These are phyloP conservation scores for Alcedo atthis DNA, from an alignment of 2,797 vertebrate genomes.

Conservation along the genomic window DNA sequence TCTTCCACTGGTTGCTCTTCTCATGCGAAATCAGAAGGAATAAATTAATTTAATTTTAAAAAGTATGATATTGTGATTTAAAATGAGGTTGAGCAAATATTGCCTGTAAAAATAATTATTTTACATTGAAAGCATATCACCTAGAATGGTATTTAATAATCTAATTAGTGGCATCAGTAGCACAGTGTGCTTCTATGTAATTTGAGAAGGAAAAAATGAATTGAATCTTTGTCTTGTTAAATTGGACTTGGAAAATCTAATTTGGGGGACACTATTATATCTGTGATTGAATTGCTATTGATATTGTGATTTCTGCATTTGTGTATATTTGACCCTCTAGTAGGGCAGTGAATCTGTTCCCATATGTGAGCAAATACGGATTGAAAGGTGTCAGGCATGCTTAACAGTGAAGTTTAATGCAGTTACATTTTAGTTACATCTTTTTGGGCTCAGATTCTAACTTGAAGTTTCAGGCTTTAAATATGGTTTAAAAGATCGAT, in stretches of 20 bases:
- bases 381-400: background rate
- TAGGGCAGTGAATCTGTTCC: background rate
- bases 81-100: conserved; percentile 69
- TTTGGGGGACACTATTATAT: conserved; percentile 40
- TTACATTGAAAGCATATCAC: conserved; percentile 68
- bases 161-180: conserved; percentile 62
- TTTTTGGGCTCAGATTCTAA: background rate
- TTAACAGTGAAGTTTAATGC: background rate
- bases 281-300: conserved; percentile 19
- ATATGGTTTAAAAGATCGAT: background rate
- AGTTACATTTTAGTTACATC: background rate
- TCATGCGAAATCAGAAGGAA: conserved; percentile 23
- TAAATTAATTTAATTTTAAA: conserved; percentile 61
- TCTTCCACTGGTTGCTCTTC: conserved; percentile 19
- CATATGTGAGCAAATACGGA: background rate
- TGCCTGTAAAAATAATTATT: conserved; percentile 71
- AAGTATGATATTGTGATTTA: conserved; percentile 58
- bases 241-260: conserved; percentile 59
- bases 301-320: conserved; percentile 20
- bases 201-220: conserved; percentile 44
- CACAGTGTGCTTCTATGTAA: conserved; percentile 12
- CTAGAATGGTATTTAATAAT: conserved; percentile 75
- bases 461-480: background rate
- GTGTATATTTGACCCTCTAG: background rate
- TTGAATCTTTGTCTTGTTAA: conserved; percentile 63